phyloP scores from a whole-genome alignment of 2,113 vertebrate species.

The Cyprinus carpio region DNA sequence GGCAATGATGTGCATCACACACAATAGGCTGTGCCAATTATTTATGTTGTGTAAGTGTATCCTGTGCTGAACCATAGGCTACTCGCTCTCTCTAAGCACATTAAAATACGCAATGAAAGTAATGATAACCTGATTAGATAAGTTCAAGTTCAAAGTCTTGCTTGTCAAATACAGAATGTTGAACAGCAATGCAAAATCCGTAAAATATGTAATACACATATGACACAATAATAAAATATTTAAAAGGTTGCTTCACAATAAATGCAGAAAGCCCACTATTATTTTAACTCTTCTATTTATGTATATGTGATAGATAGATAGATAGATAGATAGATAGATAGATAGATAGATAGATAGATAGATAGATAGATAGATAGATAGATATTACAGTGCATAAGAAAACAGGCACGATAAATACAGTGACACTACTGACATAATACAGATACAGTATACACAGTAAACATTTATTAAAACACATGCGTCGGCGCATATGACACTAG shows the following conservation, averaged over 20 bases:
- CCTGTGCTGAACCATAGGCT: slow-evolving; percentile 52
- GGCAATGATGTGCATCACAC: slow-evolving; percentile 40
- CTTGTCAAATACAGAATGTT: not conserved
- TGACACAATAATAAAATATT: not conserved
- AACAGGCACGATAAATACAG: no score
- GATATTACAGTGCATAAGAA: no score
- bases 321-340: no score
- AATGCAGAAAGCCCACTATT: not conserved
- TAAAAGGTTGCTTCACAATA: not conserved
- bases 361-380: not conserved
- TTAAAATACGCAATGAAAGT: slow-evolving; percentile 13
- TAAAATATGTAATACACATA: not conserved
- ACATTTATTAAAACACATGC: not conserved
- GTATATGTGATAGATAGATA: no score
- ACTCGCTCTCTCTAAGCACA: slow-evolving; percentile 48
- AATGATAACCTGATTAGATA: not conserved
- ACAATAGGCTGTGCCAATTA: slow-evolving; percentile 65
- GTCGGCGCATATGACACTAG: not conserved
- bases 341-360: not conserved
- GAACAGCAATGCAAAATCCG: not conserved
- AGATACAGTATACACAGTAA: not conserved
- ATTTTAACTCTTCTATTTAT: not conserved
- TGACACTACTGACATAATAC: not conserved
- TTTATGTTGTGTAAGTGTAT: slow-evolving; percentile 60
- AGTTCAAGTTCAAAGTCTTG: not conserved